Conservation (phyloP, 2,797 vertebrate genomes). For the Amazonetta brasiliensis region DNA sequence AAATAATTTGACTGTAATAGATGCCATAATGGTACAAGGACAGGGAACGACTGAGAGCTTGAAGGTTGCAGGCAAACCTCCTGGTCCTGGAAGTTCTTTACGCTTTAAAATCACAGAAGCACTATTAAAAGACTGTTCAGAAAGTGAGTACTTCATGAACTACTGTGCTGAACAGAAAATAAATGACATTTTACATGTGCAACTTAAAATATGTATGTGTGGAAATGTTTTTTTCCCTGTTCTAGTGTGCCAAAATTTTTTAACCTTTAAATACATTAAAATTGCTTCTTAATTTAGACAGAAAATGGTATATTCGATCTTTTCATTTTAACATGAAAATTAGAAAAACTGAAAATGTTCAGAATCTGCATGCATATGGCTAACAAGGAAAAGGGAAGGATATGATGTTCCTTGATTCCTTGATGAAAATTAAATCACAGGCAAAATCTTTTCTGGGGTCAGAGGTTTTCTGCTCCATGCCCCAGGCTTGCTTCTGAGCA, state of each 20-base stretch:
- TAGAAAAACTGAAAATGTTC: neutral
- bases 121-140: slow-evolving; percentile 94
- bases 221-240: neutral
- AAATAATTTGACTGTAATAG: slow-evolving; percentile 97
- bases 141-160: slow-evolving; percentile 85
- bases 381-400: neutral
- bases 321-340: neutral
- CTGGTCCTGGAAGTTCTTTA: slow-evolving; percentile 91
- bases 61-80: slow-evolving; percentile 91
- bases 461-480: neutral
- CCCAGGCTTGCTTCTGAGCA: neutral
- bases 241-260: neutral
- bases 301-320: neutral
- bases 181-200: neutral
- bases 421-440: neutral
- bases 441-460: neutral
- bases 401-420: neutral
- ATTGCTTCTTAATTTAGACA: neutral
- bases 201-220: neutral
- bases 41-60: slow-evolving; percentile 93
- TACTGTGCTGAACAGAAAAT: neutral
- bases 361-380: neutral
- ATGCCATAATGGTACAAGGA: slow-evolving; percentile 90
- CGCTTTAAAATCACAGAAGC: slow-evolving; percentile 98
- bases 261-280: neutral